Conservation (phyloP, 2,888 invertebrate genomes). For the Tipula vernalis region DNA sequence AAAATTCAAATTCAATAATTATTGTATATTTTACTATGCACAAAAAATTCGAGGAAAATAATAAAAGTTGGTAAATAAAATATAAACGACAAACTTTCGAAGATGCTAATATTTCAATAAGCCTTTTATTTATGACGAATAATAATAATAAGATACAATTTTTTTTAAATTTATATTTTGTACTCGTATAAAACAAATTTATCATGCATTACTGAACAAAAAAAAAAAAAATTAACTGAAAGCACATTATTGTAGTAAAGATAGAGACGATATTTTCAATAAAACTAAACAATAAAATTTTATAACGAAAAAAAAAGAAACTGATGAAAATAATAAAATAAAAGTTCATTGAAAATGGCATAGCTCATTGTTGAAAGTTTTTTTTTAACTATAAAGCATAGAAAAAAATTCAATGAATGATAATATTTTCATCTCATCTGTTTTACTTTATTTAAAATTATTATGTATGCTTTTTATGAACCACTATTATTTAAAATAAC, state of each 20-base stretch:
- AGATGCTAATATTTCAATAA: not conserved
- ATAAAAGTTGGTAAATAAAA: not conserved
- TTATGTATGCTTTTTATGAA: not conserved
- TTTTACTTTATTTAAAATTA: not conserved
- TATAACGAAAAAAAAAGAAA: not conserved
- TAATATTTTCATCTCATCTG: not conserved
- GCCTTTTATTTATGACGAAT: not conserved
- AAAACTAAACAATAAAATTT: not conserved
- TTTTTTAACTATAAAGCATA: not conserved
- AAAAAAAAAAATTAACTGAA: not conserved
- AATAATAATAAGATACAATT: not conserved
- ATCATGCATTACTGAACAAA: not conserved
- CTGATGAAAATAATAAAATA: not conserved
- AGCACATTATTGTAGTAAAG: not conserved
- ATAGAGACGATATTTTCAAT: not conserved
- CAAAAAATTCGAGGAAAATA: not conserved
- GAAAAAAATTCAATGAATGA: not conserved
- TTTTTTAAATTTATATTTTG: not conserved
- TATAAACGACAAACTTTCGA: not conserved
- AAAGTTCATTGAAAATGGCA: not conserved
- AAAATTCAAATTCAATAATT: not conserved
- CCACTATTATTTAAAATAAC: not conserved
- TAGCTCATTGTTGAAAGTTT: not conserved
- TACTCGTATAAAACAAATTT: not conserved
- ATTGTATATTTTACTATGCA: not conserved